phyloP scores from a whole-genome alignment of 2,113 vertebrate genomes.

The Peromyscus polionotus region DNA sequence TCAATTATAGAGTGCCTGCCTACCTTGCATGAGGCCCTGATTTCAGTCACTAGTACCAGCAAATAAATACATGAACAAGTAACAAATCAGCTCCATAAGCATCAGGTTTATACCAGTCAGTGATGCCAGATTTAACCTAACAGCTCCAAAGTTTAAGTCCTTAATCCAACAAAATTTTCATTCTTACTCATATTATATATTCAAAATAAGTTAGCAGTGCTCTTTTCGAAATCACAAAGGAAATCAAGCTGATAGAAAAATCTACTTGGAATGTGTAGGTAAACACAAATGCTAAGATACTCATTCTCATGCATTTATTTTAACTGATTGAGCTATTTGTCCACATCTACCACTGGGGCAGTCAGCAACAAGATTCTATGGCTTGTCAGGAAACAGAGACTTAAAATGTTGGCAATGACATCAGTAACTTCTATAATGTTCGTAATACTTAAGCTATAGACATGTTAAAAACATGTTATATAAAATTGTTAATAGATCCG shows the following conservation, averaged over 20 bases:
- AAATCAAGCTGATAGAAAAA: neutral
- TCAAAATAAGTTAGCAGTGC: neutral
- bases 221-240: neutral
- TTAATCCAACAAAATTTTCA: neutral
- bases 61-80: neutral
- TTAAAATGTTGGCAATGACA: neutral
- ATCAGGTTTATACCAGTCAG: conserved; percentile 10
- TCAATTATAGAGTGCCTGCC: neutral
- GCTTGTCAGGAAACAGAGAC: neutral
- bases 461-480: neutral
- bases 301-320: neutral
- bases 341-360: neutral
- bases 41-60: neutral
- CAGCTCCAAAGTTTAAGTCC: neutral
- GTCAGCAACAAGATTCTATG: neutral
- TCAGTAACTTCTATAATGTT: neutral
- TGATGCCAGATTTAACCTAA: conserved; percentile 6
- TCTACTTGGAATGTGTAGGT: neutral
- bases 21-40: neutral
- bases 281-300: neutral
- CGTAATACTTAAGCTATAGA: conserved; percentile 12
- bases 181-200: neutral
- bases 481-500: neutral
- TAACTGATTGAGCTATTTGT: neutral
- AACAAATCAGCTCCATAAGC: neutral